Percentiles rank a stretch among this genome's conserved stretches.
These are phyloP conservation scores for Ophioderma brevispina DNA, from an alignment of 35 echinoderm and acorn worm genomes.

Conservation along the genomic window DNA sequence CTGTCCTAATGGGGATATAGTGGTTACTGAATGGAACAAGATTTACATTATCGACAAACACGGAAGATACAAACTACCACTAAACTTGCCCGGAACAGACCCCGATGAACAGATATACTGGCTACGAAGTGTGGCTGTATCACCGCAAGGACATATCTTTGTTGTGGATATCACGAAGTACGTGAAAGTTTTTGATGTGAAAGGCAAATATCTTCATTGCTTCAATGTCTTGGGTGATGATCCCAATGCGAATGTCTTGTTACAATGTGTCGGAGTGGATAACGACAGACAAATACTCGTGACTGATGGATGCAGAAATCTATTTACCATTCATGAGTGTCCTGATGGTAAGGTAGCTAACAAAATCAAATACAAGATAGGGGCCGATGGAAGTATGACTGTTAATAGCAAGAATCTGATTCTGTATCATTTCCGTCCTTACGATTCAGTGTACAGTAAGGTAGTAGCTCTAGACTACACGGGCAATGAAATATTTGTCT, in stretches of 20 bases:
- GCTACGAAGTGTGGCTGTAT: background rate
- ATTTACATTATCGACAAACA: background rate
- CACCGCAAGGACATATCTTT: background rate
- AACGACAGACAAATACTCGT: too few species aligned
- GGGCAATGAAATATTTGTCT: background rate
- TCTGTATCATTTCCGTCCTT: too few species aligned
- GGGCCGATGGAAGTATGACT: background rate
- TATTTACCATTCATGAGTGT: too few species aligned
- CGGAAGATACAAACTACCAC: background rate
- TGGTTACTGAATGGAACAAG: background rate
- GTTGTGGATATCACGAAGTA: background rate
- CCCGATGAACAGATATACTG: background rate
- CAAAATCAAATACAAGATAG: background rate
- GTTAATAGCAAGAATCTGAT: background rate
- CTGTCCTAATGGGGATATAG: background rate
- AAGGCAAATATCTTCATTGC: background rate
- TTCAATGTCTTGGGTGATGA: too few species aligned
- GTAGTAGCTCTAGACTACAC: background rate
- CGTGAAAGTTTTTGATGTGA: background rate
- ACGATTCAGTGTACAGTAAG: background rate
- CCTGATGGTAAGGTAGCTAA: too few species aligned
- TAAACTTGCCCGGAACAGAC: background rate
- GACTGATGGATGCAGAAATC: too few species aligned
- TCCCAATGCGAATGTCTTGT: too few species aligned
- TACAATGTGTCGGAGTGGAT: too few species aligned